Evolutionary conservation across 2,888 invertebrate genomes (phyloP), one percentile per base, ranked within the genome.

Genomic region (Eilema sororculum): DNA sequence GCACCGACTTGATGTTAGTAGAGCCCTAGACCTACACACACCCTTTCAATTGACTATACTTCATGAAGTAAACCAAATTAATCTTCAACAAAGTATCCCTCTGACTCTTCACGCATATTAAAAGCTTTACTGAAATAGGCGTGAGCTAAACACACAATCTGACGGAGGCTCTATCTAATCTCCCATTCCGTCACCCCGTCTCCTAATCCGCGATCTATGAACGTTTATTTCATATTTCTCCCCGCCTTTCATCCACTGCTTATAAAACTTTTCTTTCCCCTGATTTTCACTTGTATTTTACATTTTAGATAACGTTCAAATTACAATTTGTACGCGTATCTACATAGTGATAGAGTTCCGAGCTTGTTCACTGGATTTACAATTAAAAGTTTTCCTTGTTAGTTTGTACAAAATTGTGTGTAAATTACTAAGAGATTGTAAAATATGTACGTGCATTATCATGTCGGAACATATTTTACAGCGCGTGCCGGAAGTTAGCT

Each of bases 191-290:
- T 72, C 76, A 72, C 76, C 73, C 70, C 75, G 78, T 72, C 68
- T 69, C 81, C 79, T 89, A 87, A 88, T 88, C 87, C 84, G 72
- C 74, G 82, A 75, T 83, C 79, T 84, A 85, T 86, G 84, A 85
- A 83, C 86, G 86, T 87, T 90, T 89, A 90, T 90, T 87, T 91
- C 87, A 91, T 91, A 90, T 89, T 89, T 88, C 87, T 87, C 84
- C 78, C 78, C 76, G 83, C 82, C 78, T 82, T 80, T 82, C 83
- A 84, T 84, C 85, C 79, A 76, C 73, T 78, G 80, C 79, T 90
- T 89, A 91, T 91, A 89, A 91, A 90, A 90, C 86, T 87, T 85
- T 84, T 83, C 84, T 80, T 78, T 71, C 82, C 81, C 57, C 85
- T 88, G 87, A 83, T 87, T 86, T 84, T 78, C 80, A 80, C n/a